Percentiles rank a stretch among this genome's conserved stretches.
Evolutionary conservation across 2,113 vertebrate genomes (phyloP).

Genomic region (Ictalurus furcatus): DNA sequence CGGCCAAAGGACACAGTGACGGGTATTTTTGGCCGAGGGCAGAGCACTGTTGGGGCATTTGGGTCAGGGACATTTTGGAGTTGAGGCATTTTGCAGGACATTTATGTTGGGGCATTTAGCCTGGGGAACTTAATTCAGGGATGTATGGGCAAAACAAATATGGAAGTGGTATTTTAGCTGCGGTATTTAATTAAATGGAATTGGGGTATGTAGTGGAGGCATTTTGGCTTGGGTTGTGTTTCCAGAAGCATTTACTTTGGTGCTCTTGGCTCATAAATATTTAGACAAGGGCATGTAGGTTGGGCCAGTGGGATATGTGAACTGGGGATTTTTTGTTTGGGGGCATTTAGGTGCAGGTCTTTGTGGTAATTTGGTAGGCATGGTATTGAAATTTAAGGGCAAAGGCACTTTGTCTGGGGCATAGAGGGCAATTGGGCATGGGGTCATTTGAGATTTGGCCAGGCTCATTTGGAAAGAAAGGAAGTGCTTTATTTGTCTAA

Average conservation of each 20-base stretch:
- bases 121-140: neutral
- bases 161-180: neutral
- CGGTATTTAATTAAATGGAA: neutral
- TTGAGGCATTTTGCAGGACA: neutral
- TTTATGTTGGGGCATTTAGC: neutral
- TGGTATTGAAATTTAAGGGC: neutral
- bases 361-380: neutral
- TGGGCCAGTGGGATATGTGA: neutral
- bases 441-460: slow-evolving; percentile 39
- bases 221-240: neutral
- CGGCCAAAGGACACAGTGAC: neutral
- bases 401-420: slow-evolving; percentile 1
- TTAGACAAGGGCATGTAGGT: neutral
- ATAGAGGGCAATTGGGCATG: neutral
- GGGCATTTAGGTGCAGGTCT: neutral
- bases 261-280: neutral
- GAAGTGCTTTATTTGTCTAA: slow-evolving; percentile 74
- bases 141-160: neutral
- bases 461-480: slow-evolving; percentile 64
- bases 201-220: neutral
- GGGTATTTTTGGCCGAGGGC: neutral
- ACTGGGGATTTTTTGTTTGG: neutral
- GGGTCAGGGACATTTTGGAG: neutral
- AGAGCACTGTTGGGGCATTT: neutral
- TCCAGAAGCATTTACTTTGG: neutral